Base-by-base conservation (phyloP, 2,797 vertebrate genomes). In the Cyprinella venusta region DNA sequence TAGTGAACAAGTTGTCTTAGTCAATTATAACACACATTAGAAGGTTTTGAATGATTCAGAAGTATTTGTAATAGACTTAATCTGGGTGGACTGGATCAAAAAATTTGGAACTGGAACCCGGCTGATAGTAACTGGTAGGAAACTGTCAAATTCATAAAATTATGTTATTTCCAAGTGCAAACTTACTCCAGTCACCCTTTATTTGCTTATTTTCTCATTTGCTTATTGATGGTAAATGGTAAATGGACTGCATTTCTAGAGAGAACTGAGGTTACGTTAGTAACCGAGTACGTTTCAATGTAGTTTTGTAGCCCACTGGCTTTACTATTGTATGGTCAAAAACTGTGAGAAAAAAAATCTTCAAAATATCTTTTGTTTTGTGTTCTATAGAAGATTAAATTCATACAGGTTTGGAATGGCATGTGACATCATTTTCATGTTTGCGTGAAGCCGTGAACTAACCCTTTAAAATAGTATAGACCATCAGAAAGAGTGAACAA, bases 21-120 rank as follows among this genome's bases (percentile, higher is more conserved):
- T 30, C 12, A 15, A 8, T 13, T 59, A 2, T 10, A 68, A 1
- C 10, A 50, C 0, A 59, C 56, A 8, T 2, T 19, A 18, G 18
- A 15, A 30, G 48, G 16, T 16, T 64, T 48, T 48, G n/a, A 1
- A 4, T 78, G n/a, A 48, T 68, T 76, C n/a, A 61, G 5, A 21
- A 59, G 50, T 76, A 76, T 69, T 76, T 76, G 84, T 71, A 26
- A 68, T 50, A 33, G 19, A 50, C 18, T 80, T 33, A 26, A 71
- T 78, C 69, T 54, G 42, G 24, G 77, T 84, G 83, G 36, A 38
- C 10, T 0, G 0, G 0, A 56, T 84, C 4, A 84, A 84, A 59
- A n/a, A 2, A 13, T 84, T 84, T 80, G 83, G 83, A 42, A 68
- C 83, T 8, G 83, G 77, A 67, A 84, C 83, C 67, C 33, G 52